Percentiles rank a stretch among this genome's conserved stretches.
These are phyloP conservation scores for Melospiza melodia DNA, from an alignment of 2,113 vertebrate genomes.

Conservation along the genomic window DNA sequence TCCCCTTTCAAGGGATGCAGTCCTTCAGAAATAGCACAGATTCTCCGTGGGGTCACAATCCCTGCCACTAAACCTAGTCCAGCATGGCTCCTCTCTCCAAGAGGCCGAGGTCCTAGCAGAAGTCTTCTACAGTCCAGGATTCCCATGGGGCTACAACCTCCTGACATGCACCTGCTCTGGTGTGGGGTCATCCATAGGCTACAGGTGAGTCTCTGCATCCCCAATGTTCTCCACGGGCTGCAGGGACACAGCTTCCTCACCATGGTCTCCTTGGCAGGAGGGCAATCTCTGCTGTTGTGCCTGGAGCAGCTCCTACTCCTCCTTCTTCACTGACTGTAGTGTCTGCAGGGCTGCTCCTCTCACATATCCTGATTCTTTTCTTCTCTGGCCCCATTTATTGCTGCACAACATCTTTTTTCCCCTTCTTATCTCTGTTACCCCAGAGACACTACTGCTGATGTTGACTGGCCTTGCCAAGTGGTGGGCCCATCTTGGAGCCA, in stretches of 20 bases:
- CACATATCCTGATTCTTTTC: neutral
- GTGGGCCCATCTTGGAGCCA: fast-evolving
- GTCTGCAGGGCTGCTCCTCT: neutral
- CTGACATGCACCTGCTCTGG: neutral
- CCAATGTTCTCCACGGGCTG: fast-evolving
- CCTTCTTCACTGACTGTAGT: neutral
- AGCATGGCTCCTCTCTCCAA: neutral
- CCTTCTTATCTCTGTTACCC: neutral
- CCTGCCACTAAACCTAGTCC: neutral
- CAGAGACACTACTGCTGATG: neutral
- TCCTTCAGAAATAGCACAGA: fast-evolving
- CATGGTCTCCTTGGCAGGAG: neutral
- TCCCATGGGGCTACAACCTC: neutral
- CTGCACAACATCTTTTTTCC: neutral
- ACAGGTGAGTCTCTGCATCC: neutral
- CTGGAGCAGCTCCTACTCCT: neutral
- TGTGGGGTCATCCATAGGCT: neutral
- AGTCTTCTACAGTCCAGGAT: neutral
- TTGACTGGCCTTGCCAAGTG: neutral
- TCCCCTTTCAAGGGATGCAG: neutral
- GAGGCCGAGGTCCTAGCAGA: neutral
- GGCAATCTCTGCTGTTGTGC: fast-evolving
- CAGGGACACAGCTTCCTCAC: neutral
- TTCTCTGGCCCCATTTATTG: neutral
- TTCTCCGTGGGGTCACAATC: neutral